These are phyloP conservation scores for Bubo bubo DNA, from an alignment of 2,113 vertebrate species.

Conservation along the genomic window DNA sequence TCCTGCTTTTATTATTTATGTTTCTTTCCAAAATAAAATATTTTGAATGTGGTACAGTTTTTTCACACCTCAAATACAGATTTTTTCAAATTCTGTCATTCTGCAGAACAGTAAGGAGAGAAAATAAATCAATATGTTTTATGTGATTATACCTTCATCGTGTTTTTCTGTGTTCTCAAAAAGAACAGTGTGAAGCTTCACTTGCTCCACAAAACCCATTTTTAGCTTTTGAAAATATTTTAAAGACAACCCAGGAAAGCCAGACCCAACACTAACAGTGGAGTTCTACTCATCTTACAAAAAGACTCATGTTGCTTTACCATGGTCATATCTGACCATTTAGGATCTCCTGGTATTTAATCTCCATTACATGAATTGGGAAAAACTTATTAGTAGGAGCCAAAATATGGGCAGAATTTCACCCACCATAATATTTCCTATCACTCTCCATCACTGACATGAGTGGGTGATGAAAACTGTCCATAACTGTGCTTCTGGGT, in stretches of 20 bases:
- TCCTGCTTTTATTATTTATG: neutral
- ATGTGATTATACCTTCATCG: neutral
- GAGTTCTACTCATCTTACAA: neutral
- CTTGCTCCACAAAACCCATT: neutral
- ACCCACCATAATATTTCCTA: neutral
- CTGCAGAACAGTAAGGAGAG: neutral
- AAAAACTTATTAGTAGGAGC: neutral
- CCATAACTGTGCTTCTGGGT: neutral
- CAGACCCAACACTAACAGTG: neutral
- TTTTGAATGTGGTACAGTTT: neutral
- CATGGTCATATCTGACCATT: neutral
- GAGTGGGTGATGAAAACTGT: neutral
- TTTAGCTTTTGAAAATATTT: neutral
- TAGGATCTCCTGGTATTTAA: neutral
- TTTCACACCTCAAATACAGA: neutral
- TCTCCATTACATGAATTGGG: neutral
- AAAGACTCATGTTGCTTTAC: neutral
- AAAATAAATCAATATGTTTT: constrained; percentile 3
- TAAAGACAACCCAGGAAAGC: neutral
- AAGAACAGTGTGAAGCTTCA: neutral
- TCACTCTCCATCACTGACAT: neutral
- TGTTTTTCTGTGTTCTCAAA: neutral
- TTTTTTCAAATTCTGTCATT: neutral
- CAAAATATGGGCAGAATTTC: neutral
- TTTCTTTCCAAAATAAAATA: neutral